Evolutionary conservation across 2,888 invertebrate genomes (phyloP), one percentile per base, ranked within the genome.

Genomic region (Amphipyra berbera): DNA sequence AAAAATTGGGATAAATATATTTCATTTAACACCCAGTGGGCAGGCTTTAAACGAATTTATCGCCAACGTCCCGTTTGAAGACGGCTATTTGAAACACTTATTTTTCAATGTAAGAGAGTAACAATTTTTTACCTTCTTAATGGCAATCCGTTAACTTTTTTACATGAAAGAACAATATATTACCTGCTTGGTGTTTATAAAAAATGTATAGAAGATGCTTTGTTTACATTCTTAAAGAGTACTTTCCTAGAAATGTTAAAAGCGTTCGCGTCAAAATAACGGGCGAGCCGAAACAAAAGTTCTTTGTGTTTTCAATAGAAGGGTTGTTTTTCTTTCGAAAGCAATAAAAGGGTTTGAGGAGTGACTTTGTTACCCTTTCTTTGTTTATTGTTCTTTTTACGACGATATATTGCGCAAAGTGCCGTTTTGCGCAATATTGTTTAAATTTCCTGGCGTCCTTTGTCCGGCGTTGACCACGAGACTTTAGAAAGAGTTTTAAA

Each of bases 251-350:
- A 90, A 91, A 83, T 83, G 72, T 71, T 82, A 77, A 85, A 82
- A 82, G 69, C 72, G 66, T 78, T 92, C 90, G 90, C 90, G 87
- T 92, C 88, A 90, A 90, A 86, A 85, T 92, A 93, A 91, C 90
- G 88, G 90, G 79, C 78, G 81, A 77, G 76, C 64, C 68, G 79
- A 83, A 88, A 88, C 89, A 91, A 90, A 87, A 85, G 83, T 79
- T 79, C 79, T 85, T 88, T 87, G 87, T 89, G 79, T 76, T 79
- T 85, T 89, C 84, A 90, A 92, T 88, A 82, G 86, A 92, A 94
- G 93, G 93, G 94, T 94, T 93, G 92, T 90, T 91, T 90, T 90
- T 91, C 89, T 90, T 89, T 83, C 83, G 66, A 87, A 85, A 78
- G 82, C 78, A 86, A 90, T 91, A 88, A 92, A 92, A 90, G 93